A percentile compares a stretch with the other conserved stretches of the same genome.
Conservation (phyloP, 2,797 vertebrate species). For the Glyptemys insculpta region DNA sequence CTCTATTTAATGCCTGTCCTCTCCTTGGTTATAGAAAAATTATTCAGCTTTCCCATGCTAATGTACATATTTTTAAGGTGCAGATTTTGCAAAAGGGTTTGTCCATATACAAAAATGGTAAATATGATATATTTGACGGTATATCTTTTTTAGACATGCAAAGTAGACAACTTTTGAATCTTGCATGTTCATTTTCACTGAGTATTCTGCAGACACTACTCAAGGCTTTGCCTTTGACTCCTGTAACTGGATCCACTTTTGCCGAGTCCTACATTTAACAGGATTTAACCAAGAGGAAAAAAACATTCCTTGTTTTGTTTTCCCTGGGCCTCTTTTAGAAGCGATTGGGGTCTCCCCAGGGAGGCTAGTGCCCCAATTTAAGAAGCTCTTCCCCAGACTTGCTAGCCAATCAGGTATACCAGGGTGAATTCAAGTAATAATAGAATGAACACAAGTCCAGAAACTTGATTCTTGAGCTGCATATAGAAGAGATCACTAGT, state of each 20-base stretch:
- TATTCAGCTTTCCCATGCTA: background rate
- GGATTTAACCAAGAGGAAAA: background rate
- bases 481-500: conserved; percentile 25
- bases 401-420: background rate
- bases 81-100: background rate
- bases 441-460: background rate
- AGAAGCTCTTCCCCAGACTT: background rate
- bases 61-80: background rate
- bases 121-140: background rate
- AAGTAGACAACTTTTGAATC: background rate
- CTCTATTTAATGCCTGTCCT: background rate
- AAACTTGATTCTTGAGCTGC: conserved; percentile 28
- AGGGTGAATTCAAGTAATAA: background rate
- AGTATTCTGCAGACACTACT: background rate
- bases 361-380: background rate
- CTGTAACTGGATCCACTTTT: background rate
- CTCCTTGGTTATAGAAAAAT: background rate
- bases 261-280: background rate
- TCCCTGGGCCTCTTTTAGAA: background rate
- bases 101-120: background rate
- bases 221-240: background rate
- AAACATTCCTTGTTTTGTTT: background rate
- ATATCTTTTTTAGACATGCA: background rate
- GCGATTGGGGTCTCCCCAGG: fast-evolving
- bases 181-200: background rate